Base-by-base conservation (phyloP, 2,888 invertebrate species). In the Cremastinae sp. region DNA sequence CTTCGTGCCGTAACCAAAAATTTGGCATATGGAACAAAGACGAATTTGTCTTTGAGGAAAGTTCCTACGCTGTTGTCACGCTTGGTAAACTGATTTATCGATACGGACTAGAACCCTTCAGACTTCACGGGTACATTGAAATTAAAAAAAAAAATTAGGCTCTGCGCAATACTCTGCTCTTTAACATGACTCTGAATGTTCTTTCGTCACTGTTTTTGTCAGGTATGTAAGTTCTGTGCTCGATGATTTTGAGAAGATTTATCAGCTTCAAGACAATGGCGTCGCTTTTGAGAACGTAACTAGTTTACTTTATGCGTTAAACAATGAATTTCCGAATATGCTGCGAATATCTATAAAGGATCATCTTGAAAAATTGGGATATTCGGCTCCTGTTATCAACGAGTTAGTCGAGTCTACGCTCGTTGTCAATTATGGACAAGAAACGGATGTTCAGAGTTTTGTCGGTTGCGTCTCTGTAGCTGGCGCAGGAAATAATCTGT, bases 381-480 rank as follows among this genome's bases (percentile, higher is more conserved):
- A 91, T 77, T 89, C 90, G 3, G 86, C 91, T 5, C 77, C 65
- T 14, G 87, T 93, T 20, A 91, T 93, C 36, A 83, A 92, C 59
- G 93, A 94, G 86, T 75, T 94, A 45, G 92, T 92, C 1, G 85
- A 90, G 78, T 91, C 92, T 0, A 91, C 92, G 8, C 84, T 92
- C 61, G 88, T 91, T 69, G 91, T 91, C 0, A 93, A 93, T 88
- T 94, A 93, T 83, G 93, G 93, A 3, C 94, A 94, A 85, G 90
- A 90, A 18, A 88, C 90, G 0, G 84, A 90, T 72, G 88, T 92
- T 10, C 92, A 92, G 70, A 93, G 93, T 91, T 87, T 90, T 73
- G 84, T 86, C 76, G 89, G 89, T 8, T 82, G 78, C 61, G 87
- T 90, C 0, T 91, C 93, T 0, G 79, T 93, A 65, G 93, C 93